phyloP scores from a whole-genome alignment of 2,888 invertebrate species.

The Drosophila niveifrons region DNA sequence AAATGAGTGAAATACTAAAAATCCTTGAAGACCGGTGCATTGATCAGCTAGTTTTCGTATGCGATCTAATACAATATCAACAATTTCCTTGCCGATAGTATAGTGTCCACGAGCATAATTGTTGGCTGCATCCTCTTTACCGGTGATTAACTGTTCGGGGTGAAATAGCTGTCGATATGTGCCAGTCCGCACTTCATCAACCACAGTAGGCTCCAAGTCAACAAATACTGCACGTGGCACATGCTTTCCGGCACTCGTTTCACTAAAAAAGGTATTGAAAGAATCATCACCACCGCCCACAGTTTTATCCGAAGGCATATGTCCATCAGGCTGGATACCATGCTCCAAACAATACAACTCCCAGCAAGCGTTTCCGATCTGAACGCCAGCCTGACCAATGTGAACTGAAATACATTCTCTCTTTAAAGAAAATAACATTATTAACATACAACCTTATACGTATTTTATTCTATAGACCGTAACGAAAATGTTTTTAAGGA shows the following conservation, averaged over 20 bases:
- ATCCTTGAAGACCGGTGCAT: conserved; percentile 94
- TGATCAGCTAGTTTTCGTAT: conserved; percentile 93
- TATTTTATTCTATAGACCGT: neutral
- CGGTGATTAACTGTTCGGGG: conserved; percentile 96
- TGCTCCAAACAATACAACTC: conserved; percentile 94
- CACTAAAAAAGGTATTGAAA: conserved; percentile 92
- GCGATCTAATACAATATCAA: conserved; percentile 93
- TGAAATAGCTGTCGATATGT: conserved; percentile 94
- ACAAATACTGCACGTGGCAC: conserved; percentile 96
- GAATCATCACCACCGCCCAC: conserved; percentile 91
- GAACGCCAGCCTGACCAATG: conserved; percentile 94
- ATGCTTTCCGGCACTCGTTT: conserved; percentile 91
- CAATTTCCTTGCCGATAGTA: conserved; percentile 96
- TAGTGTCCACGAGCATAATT: conserved; percentile 98
- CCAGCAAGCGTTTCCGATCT: conserved; percentile 95
- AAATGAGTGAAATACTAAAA: conserved; percentile 97
- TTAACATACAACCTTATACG: too few relatives aligned
- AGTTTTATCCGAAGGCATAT: conserved; percentile 94
- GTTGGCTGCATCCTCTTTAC: conserved; percentile 97
- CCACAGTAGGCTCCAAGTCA: conserved; percentile 96
- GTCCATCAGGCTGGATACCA: conserved; percentile 93
- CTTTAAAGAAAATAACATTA: conserved; percentile 84
- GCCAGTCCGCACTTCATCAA: conserved; percentile 95
- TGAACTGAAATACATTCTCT: conserved; percentile 95
- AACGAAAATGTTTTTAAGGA: too few relatives aligned